A percentile compares a stretch with the other conserved stretches of the same genome.
These are phyloP conservation scores for Electrophaes corylata DNA, from an alignment of 2,888 invertebrate species.

Conservation along the genomic window DNA sequence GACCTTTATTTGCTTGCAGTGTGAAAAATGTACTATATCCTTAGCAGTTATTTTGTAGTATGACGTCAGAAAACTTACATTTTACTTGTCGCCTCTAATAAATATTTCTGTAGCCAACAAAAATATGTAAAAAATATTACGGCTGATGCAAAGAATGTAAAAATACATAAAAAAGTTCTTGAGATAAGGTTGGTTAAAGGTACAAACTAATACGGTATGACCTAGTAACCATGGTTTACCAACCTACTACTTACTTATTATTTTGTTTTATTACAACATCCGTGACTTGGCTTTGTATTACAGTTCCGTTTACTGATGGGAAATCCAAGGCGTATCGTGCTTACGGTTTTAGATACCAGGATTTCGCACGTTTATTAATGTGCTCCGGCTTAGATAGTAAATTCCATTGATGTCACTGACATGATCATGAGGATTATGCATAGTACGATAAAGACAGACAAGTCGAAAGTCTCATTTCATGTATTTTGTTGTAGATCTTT, in stretches of 20 bases:
- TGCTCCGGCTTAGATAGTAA: conserved; percentile 23
- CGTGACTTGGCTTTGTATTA: conserved; percentile 51
- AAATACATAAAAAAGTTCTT: neutral
- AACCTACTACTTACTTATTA: neutral
- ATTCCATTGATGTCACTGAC: conserved; percentile 48
- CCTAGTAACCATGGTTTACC: neutral
- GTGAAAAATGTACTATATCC: conserved; percentile 59
- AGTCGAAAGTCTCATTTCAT: no score
- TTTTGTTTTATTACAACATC: conserved; percentile 50
- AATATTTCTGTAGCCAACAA: no score
- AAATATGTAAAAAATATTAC: no score
- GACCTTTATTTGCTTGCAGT: conserved; percentile 55
- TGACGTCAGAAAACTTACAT: neutral
- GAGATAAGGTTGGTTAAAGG: neutral
- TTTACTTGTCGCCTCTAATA: neutral
- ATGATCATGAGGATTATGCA: conserved; percentile 29
- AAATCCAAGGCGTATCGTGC: conserved; percentile 55
- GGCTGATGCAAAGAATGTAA: neutral
- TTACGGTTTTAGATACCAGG: conserved; percentile 42
- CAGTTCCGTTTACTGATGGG: conserved; percentile 62
- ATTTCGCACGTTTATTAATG: conserved; percentile 44
- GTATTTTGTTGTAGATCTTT: no score
- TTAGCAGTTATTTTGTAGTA: conserved; percentile 66
- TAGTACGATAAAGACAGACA: no score
- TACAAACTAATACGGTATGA: neutral